A percentile compares a stretch with the other conserved stretches of the same genome.
Evolutionary conservation across 2,888 invertebrate species (phyloP).

Genomic region (Alitta virens): DNA sequence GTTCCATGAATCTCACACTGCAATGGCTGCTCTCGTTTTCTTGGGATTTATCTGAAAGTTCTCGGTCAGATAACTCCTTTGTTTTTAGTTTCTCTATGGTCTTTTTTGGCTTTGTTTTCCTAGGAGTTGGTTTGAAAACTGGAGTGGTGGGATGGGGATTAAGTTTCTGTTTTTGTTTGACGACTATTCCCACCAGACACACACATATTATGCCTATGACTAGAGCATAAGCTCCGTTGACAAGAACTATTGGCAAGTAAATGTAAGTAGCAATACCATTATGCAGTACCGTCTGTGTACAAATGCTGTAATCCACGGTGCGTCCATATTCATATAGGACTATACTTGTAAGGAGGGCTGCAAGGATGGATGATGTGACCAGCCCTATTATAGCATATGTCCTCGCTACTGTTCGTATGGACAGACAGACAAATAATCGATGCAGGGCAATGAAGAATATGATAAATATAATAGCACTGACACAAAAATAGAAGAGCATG

Average conservation of each 20-base stretch:
- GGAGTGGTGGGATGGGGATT: background rate
- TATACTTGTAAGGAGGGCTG: background rate
- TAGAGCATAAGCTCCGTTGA: background rate
- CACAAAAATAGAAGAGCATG: constrained; percentile 12
- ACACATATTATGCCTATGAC: background rate
- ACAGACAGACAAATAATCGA: constrained; percentile 4
- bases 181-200: background rate
- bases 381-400: constrained; percentile 6
- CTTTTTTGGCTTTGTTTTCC: background rate
- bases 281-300: constrained; percentile 3
- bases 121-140: background rate
- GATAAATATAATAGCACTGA: constrained; percentile 11
- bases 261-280: background rate
- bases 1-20: background rate
- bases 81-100: background rate
- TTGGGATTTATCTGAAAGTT: background rate
- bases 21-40: background rate
- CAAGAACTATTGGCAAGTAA: background rate
- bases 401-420: background rate
- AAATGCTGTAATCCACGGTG: constrained; percentile 7
- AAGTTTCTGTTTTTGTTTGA: background rate
- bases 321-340: constrained; percentile 9
- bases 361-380: background rate
- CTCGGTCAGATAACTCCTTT: background rate
- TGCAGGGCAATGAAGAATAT: constrained; percentile 12